Evolutionary conservation across 2,888 invertebrate species (phyloP).

Genomic region (Ophion slaviceki): DNA sequence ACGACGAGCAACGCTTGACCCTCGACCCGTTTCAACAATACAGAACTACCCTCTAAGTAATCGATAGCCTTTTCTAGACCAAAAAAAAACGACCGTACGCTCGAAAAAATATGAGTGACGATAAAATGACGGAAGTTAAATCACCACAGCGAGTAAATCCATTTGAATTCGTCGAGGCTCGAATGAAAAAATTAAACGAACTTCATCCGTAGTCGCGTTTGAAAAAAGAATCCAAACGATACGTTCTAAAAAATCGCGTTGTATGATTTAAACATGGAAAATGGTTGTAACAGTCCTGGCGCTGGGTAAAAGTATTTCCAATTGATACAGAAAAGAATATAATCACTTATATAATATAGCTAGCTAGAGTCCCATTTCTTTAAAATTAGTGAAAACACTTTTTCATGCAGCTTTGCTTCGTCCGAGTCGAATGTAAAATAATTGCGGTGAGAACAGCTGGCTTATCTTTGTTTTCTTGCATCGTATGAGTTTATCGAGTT

Average conservation of each 20-base stretch:
- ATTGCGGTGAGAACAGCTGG: background rate
- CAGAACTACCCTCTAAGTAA: conserved; percentile 1
- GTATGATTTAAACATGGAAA: background rate
- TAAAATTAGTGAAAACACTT: background rate
- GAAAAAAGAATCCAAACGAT: background rate
- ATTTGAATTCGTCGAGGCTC: conserved; percentile 6
- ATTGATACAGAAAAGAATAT: background rate
- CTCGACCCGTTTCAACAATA: conserved; percentile 45
- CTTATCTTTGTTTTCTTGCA: background rate
- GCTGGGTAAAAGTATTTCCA: background rate
- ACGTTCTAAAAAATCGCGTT: background rate
- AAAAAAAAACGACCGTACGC: background rate
- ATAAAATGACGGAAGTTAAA: conserved; percentile 3
- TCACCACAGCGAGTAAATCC: background rate
- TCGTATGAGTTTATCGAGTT: background rate
- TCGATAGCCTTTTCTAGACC: background rate
- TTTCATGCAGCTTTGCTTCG: background rate
- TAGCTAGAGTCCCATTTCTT: background rate
- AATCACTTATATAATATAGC: background rate
- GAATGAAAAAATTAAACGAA: background rate
- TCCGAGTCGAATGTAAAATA: background rate
- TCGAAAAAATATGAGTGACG: background rate
- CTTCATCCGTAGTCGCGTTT: background rate
- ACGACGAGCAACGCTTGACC: conserved; percentile 54
- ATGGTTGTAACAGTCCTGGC: background rate